Base-by-base conservation (phyloP, 2,888 invertebrate species). In the Sialis fuliginosa region DNA sequence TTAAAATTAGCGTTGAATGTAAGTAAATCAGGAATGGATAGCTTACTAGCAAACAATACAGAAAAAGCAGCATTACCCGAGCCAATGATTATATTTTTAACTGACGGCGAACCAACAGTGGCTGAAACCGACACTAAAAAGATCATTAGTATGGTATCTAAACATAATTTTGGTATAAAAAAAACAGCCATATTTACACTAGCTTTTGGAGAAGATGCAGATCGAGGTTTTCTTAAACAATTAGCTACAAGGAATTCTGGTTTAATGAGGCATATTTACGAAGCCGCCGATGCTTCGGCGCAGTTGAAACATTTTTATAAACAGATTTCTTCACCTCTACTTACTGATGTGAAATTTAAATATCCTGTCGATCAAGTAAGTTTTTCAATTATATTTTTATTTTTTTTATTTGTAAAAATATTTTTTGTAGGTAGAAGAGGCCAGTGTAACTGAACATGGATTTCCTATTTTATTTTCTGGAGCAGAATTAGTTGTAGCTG, bases 181-280 rank as follows among this genome's bases (percentile, higher is more conserved):
- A 69, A 68, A 52, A 67, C 71, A 13, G 63, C 77, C 6, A 72
- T 83, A 48, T 81, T 75, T 59, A 72, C 76, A 1, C 66, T 85
- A 40, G 81, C 79, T n/a, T 81, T 84, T 56, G 83, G 83, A 2
- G 70, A 72, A 48, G 77, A 75, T 48, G 79, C 81, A 0, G 78
- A 82, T 59, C 72, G 75, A 53, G 63, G 68, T 22, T 78, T 83
- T 60, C 62, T 85, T 13, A 74, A 77, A 55, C 75, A 74, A 57
- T 58, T 84, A 41, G 74, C 82, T 0, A 63, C 75, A 13, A 71
- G 74, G 49, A 81, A 81, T 62, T 67, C 67, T 33, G 84, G 81
- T 5, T 77, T 80, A 60, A 74, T 77, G 55, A 66, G 80, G 2
- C 75, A 77, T 59, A 81, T 85, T 52, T 81, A 81, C 62, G 80